Percentiles rank a stretch among this genome's conserved stretches.
Conservation (phyloP, 1,140 invertebrate species). For the Glossosoma conforme region DNA sequence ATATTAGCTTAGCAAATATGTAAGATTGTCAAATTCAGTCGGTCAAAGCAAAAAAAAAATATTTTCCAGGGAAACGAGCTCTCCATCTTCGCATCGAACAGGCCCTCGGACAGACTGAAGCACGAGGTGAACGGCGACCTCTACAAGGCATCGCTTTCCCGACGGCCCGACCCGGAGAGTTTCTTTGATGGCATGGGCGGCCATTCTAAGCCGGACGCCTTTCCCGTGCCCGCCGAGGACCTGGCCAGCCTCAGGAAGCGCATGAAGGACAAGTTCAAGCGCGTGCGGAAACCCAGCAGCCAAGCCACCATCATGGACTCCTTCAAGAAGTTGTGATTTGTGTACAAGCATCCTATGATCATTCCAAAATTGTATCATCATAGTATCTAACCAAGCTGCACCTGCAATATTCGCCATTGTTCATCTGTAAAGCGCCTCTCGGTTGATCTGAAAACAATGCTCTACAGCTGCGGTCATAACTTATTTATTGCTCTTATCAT, state of each 20-base stretch:
- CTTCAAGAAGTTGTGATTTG: conserved; percentile 2
- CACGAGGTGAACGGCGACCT: conserved; percentile 5
- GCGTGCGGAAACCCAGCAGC: conserved; percentile 5
- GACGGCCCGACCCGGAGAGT: conserved; percentile 32
- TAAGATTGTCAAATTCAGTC: no score
- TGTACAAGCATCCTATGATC: not conserved
- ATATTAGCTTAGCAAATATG: no score
- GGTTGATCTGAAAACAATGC: no score
- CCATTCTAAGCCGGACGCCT: conserved; percentile 40
- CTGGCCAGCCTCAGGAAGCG: not conserved
- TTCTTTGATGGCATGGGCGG: conserved; percentile 43
- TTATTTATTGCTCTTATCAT: no score
- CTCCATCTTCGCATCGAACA: conserved; percentile 17
- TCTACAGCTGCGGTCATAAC: no score
- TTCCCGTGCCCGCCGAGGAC: conserved; percentile 31
- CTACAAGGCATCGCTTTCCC: conserved; percentile 20
- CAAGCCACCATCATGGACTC: conserved; percentile 2
- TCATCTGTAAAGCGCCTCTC: no score
- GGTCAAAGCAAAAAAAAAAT: not conserved
- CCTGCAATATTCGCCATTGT: not conserved
- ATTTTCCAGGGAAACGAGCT: conserved; percentile 13
- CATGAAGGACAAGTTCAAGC: conserved; percentile 12
- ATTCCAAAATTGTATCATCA: no score
- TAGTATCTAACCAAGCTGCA: not conserved
- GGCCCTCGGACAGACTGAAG: not conserved